These are phyloP conservation scores for Auanema freiburgensis DNA, from an alignment of 2,888 invertebrate species.

Conservation along the genomic window DNA sequence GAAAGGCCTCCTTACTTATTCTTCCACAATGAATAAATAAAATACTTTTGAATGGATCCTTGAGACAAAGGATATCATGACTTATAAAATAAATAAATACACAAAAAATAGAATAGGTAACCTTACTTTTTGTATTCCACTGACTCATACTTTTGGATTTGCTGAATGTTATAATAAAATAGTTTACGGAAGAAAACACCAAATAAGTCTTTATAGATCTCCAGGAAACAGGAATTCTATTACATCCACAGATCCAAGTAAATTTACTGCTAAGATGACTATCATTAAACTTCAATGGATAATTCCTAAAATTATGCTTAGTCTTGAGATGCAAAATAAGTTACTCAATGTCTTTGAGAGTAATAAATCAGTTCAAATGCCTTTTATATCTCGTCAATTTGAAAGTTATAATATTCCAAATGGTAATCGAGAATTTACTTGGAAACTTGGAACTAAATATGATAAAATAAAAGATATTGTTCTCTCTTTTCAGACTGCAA, in stretches of 20 bases:
- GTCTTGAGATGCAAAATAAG: constrained; percentile 47
- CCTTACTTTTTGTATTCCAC: constrained; percentile 43
- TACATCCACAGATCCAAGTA: constrained; percentile 32
- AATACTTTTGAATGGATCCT: constrained; percentile 47
- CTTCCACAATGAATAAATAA: constrained; percentile 48
- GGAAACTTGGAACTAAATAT: constrained; percentile 51
- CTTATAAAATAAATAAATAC: constrained; percentile 45
- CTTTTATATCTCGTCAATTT: constrained; percentile 46
- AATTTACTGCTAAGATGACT: no score
- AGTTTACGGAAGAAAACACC: constrained; percentile 46
- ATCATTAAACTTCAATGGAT: constrained; percentile 48
- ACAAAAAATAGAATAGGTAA: constrained; percentile 42
- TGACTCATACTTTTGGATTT: constrained; percentile 47
- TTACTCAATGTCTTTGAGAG: constrained; percentile 37
- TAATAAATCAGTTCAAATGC: no score
- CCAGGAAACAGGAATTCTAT: constrained; percentile 40
- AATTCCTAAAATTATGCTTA: constrained; percentile 48
- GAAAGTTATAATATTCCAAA: constrained; percentile 51
- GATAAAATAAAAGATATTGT: constrained; percentile 49
- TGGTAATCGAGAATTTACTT: constrained; percentile 48
- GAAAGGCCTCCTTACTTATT: no score
- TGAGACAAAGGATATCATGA: constrained; percentile 33
- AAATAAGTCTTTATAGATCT: constrained; percentile 41
- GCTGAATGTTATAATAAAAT: no score
- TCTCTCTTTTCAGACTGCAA: constrained; percentile 33